phyloP scores from a whole-genome alignment of 2,888 invertebrate genomes.

The Rhogogaster chlorosoma region DNA sequence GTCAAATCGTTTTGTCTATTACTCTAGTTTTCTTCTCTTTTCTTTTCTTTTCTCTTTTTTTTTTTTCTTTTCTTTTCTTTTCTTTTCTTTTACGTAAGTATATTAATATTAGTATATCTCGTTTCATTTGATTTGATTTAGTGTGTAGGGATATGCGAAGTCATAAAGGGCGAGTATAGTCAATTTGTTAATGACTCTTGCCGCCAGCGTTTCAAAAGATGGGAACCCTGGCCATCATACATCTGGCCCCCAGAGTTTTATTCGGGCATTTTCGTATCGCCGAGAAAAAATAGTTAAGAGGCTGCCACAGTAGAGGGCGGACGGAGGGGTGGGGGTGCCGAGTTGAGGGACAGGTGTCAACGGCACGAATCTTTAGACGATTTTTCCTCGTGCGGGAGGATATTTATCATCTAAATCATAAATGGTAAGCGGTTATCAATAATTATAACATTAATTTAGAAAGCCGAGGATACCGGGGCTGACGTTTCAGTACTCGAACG shows the following conservation, averaged over 20 bases:
- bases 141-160: neutral
- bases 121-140: no score
- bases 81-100: neutral
- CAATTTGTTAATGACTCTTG: constrained; percentile 18
- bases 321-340: constrained; percentile 74
- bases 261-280: constrained; percentile 72
- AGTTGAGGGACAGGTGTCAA: constrained; percentile 76
- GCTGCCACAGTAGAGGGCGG: constrained; percentile 76
- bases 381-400: constrained; percentile 15
- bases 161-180: neutral
- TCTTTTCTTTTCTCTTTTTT: neutral
- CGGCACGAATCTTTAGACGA: constrained; percentile 63
- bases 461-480: constrained; percentile 19
- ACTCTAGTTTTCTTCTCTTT: neutral
- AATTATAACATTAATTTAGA: constrained; percentile 22
- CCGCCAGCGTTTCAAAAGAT: constrained; percentile 31
- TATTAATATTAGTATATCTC: neutral
- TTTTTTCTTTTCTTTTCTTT: neutral
- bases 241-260: neutral
- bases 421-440: constrained; percentile 43
- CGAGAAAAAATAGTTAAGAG: constrained; percentile 76
- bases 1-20: neutral
- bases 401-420: constrained; percentile 37
- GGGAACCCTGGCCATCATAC: neutral
- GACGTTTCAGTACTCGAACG: constrained; percentile 39